Evolutionary conservation across 2,797 vertebrate species (phyloP), one percentile per base, ranked within the genome.

Genomic region (Acanthis flammea): DNA sequence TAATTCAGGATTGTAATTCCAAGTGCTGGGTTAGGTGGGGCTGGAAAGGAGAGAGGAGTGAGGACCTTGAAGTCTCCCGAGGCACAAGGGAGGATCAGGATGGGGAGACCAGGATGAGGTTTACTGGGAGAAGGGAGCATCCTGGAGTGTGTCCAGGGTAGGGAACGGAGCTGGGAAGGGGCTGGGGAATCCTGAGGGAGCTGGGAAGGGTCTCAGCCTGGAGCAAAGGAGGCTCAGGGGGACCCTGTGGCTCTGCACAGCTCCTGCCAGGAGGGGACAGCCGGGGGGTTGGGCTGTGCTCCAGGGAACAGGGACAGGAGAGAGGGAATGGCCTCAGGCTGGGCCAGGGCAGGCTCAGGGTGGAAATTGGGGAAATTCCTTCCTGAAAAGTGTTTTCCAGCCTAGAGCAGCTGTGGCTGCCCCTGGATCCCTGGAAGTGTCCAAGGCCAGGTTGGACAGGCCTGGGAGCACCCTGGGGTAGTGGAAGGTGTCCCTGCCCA

Each of bases 201-300:
- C 48, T 71, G 57, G 57, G 44, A 25, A 50, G 25, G 53, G 53
- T 1, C 14, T 54, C 5, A 84, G 14, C 7, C 51, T 50, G 60
- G 44, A 74, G 44, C 0, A 84, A 9, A 74, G 44, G 51, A 1
- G 44, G 53, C 2, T 66, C 37, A 27, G 31, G 51, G 41, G 51
- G 7, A 0, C 5, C 37, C 6, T 35, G 4, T 65, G 60, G 35
- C 51, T 74, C 70, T 74, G 60, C 44, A 48, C 35, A 65, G 2
- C 2, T 42, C 68, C 80, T 65, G 42, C 1, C 50, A 73, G 80
- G 80, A 83, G 50, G 60, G 79, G 19, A 37, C 48, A 62, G 47
- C 39, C 1, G 0, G 48, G 33, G 23, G 27, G 16, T 19, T 0
- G 3, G 77, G 31, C 1, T 60, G 10, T 68, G 31, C 30, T 33